phyloP scores from a whole-genome alignment of 2,797 vertebrate genomes.

The Eidolon dupreanum region DNA sequence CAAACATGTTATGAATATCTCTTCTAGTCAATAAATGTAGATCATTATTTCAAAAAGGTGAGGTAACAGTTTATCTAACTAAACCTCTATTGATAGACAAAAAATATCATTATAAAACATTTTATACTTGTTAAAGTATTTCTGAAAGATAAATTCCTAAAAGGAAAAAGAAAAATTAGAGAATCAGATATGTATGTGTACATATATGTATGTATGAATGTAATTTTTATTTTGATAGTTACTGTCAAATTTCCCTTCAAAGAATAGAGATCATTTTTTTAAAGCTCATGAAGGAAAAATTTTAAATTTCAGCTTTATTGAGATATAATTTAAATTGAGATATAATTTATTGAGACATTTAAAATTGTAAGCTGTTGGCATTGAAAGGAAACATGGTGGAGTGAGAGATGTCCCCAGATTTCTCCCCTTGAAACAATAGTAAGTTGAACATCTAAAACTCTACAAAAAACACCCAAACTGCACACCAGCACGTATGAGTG shows the following conservation, averaged over 20 bases:
- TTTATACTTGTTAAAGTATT: conserved; percentile 25
- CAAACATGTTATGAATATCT: background rate
- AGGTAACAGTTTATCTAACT: background rate
- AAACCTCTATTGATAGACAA: background rate
- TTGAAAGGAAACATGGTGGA: too few species aligned
- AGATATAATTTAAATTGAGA: background rate
- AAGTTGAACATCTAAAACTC: too few species aligned
- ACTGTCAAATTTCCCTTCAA: background rate
- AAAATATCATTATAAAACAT: background rate
- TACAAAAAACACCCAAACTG: too few species aligned
- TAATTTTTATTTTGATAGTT: conserved; percentile 23
- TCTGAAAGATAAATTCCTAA: conserved; percentile 36
- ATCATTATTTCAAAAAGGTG: background rate
- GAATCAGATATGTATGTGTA: background rate
- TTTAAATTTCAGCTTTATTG: background rate
- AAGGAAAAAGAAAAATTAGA: conserved; percentile 22
- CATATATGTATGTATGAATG: background rate
- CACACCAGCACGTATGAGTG: too few species aligned
- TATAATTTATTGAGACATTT: background rate
- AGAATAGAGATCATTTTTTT: background rate
- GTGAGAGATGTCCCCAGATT: too few species aligned
- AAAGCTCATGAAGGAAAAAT: background rate
- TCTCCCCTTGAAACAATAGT: too few species aligned
- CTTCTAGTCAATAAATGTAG: background rate
- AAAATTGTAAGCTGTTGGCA: background rate